Percentiles rank a stretch among this genome's conserved stretches.
phyloP scores from a whole-genome alignment of 35 echinoderm and acorn worm genomes.

The Ophiothrix spiculata region DNA sequence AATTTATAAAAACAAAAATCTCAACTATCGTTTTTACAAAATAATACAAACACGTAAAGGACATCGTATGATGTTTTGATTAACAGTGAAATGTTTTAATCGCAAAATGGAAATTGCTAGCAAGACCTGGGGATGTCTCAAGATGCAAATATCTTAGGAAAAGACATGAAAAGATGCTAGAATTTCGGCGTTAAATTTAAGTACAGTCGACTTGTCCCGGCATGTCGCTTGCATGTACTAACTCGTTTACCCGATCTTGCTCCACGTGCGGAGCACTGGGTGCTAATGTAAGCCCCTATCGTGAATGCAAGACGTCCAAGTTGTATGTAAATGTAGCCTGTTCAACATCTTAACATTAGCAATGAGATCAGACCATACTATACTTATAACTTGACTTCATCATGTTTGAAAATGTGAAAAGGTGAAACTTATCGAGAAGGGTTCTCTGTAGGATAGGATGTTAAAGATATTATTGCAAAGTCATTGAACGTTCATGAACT shows the following conservation, averaged over 20 bases:
- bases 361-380: slow-evolving; percentile 12
- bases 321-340: not conserved
- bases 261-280: not conserved
- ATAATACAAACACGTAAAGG: too few relatives aligned
- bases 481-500: too few relatives aligned
- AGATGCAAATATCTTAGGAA: not conserved
- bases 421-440: not conserved
- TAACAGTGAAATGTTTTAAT: too few relatives aligned
- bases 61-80: too few relatives aligned
- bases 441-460: too few relatives aligned
- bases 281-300: not conserved
- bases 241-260: not conserved
- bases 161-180: not conserved
- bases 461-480: too few relatives aligned
- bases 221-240: not conserved
- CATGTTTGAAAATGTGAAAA: not conserved
- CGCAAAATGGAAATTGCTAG: too few relatives aligned
- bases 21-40: too few relatives aligned
- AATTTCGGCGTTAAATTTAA: not conserved
- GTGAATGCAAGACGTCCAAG: not conserved
- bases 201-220: not conserved
- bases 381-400: not conserved
- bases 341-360: not conserved
- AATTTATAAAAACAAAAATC: too few relatives aligned
- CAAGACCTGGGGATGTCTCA: too few relatives aligned